These are phyloP conservation scores for Percopsis omiscomaycus DNA, from an alignment of 2,797 vertebrate genomes.

Conservation along the genomic window DNA sequence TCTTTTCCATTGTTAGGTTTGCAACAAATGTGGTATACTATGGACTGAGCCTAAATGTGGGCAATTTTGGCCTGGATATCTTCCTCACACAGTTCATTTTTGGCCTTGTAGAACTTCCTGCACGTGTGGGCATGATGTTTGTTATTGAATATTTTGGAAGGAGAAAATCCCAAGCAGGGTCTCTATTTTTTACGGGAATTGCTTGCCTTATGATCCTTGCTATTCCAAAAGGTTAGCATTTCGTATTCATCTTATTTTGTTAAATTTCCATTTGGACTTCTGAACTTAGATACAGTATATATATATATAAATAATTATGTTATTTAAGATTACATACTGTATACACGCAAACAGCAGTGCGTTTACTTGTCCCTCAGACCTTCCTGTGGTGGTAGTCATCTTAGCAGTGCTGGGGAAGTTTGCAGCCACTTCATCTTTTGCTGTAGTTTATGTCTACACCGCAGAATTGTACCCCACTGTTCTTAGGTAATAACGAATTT, in stretches of 20 bases:
- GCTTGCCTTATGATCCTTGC: slow-evolving; percentile 78
- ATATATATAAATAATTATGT: too few species aligned
- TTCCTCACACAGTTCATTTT: slow-evolving; percentile 92
- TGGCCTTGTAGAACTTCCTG: slow-evolving; percentile 82
- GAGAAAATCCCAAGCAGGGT: slow-evolving; percentile 64
- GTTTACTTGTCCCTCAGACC: slow-evolving; percentile 65
- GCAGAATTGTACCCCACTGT: slow-evolving; percentile 87
- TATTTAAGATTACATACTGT: too few species aligned
- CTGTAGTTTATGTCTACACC: slow-evolving; percentile 79
- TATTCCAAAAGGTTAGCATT: slow-evolving; percentile 80
- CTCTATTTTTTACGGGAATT: slow-evolving; percentile 74
- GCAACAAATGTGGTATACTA: slow-evolving; percentile 86
- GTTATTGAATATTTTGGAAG: slow-evolving; percentile 80
- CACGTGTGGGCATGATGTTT: slow-evolving; percentile 73
- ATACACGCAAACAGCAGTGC: neutral
- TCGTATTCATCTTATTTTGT: neutral
- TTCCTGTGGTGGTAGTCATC: slow-evolving; percentile 70
- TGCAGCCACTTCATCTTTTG: slow-evolving; percentile 71
- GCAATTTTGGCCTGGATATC: slow-evolving; percentile 88
- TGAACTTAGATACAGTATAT: too few species aligned
- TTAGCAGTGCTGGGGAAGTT: slow-evolving; percentile 85
- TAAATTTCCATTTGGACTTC: too few species aligned
- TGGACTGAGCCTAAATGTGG: slow-evolving; percentile 85
- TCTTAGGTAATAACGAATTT: slow-evolving; percentile 72
- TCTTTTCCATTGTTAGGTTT: slow-evolving; percentile 78